phyloP scores from a whole-genome alignment of 2,113 vertebrate species.

The Nyctereutes procyonoides region DNA sequence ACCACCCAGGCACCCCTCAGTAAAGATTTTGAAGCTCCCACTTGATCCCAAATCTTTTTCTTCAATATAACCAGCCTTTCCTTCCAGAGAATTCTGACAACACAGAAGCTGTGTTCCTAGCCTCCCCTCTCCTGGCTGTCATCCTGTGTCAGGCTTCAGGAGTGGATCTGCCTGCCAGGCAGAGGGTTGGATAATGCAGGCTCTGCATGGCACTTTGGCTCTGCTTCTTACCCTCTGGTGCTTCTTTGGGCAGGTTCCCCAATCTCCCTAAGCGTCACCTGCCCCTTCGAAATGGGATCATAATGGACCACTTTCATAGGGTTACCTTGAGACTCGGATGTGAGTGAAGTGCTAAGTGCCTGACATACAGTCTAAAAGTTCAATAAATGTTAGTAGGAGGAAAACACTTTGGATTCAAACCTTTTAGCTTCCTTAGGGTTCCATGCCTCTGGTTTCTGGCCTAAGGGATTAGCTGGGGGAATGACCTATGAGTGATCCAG shows the following conservation, averaged over 20 bases:
- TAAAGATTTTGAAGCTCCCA: neutral
- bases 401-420: neutral
- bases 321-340: neutral
- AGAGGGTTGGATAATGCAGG: neutral
- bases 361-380: neutral
- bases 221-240: neutral
- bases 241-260: neutral
- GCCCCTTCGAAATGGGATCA: neutral
- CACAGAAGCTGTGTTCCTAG: rapidly evolving
- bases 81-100: neutral
- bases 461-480: neutral
- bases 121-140: neutral
- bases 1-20: neutral
- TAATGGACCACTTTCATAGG: neutral
- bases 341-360: neutral
- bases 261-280: neutral
- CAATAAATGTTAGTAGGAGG: neutral
- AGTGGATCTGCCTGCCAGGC: neutral
- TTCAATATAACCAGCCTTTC: neutral
- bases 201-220: neutral
- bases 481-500: neutral
- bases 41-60: neutral
- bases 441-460: neutral
- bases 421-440: neutral
- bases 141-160: neutral